Evolutionary conservation across 2,797 vertebrate genomes (phyloP).

Genomic region (Bucorvus abyssinicus): DNA sequence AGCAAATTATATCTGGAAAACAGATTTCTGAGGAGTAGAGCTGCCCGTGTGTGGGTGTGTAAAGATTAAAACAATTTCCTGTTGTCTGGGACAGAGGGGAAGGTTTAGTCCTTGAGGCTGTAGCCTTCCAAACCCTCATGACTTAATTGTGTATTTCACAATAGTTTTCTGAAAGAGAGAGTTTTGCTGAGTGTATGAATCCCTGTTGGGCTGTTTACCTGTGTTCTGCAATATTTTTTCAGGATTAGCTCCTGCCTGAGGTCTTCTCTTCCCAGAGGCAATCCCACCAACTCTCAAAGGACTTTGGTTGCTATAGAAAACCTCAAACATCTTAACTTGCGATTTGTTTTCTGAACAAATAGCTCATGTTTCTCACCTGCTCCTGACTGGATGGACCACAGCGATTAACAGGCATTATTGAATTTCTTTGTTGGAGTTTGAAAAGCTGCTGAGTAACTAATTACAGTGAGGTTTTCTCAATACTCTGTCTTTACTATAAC

Average conservation of each 20-base stretch:
- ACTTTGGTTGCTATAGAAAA: background rate
- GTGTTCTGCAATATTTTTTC: background rate
- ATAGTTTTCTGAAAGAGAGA: background rate
- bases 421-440: background rate
- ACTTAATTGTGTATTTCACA: background rate
- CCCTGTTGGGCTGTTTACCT: slow-evolving; percentile 8
- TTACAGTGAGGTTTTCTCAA: background rate
- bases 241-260: slow-evolving; percentile 11
- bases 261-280: background rate
- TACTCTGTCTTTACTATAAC: background rate
- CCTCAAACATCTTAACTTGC: background rate
- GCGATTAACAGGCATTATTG: background rate
- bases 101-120: background rate
- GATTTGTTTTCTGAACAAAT: background rate
- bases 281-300: background rate
- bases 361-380: background rate
- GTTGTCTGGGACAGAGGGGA: slow-evolving; percentile 1
- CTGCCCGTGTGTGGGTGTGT: background rate
- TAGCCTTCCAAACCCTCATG: background rate
- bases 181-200: background rate
- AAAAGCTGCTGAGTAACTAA: background rate
- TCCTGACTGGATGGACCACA: background rate
- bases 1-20: slow-evolving; percentile 3
- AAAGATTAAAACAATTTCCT: slow-evolving; percentile 39
- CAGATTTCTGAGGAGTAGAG: background rate